Evolutionary conservation across 1,140 invertebrate genomes (phyloP).

Genomic region (Formica exsecta): DNA sequence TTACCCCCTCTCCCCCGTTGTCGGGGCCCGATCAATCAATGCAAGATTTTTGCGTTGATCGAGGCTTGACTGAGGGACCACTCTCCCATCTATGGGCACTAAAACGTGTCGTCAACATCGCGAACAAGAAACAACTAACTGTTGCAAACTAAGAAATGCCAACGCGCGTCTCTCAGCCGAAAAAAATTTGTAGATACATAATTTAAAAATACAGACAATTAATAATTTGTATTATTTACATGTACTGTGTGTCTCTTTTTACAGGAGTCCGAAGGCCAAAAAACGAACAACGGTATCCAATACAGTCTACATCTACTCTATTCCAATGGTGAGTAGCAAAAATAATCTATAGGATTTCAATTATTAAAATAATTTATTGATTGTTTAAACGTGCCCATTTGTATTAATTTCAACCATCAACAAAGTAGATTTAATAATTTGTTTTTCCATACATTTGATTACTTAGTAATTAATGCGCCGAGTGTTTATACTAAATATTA

Average conservation of each 20-base stretch:
- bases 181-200: neutral
- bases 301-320: slow-evolving; percentile 98
- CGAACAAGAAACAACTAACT: slow-evolving; percentile 82
- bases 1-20: slow-evolving; percentile 46
- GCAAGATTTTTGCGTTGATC: slow-evolving; percentile 80
- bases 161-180: slow-evolving; percentile 54
- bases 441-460: neutral
- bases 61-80: slow-evolving; percentile 75
- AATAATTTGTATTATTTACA: neutral
- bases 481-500: slow-evolving; percentile 9
- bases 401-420: neutral
- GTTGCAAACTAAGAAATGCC: slow-evolving; percentile 78
- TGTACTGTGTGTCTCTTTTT: slow-evolving; percentile 76
- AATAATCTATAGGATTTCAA: neutral
- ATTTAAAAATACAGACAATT: neutral
- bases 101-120: slow-evolving; percentile 83
- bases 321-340: slow-evolving; percentile 94
- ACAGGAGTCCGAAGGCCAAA: slow-evolving; percentile 97
- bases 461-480: neutral
- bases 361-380: neutral
- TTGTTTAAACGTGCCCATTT: neutral
- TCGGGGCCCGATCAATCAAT: slow-evolving; percentile 81
- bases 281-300: slow-evolving; percentile 99
- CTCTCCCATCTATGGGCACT: slow-evolving; percentile 81
- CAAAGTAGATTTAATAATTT: neutral